A percentile compares a stretch with the other conserved stretches of the same genome.
Conservation (phyloP, 1,140 invertebrate species). For the Fopius arisanus region DNA sequence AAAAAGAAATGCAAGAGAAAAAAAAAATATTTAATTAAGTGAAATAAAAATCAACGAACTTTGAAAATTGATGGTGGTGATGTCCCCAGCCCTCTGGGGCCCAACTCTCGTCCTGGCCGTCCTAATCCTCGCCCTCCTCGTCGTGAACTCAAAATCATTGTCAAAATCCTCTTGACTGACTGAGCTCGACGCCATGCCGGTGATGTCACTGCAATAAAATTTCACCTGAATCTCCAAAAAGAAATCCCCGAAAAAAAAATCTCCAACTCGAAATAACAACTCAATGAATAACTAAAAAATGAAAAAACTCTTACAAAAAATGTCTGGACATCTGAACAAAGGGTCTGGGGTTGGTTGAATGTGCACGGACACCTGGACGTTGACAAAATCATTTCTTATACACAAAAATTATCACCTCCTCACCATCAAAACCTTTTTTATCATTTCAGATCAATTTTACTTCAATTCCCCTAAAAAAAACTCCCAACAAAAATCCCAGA, state of each 20-base stretch:
- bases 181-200: conserved; percentile 72
- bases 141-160: conserved; percentile 68
- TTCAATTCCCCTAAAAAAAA: too few species aligned
- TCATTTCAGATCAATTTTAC: too few species aligned
- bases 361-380: conserved; percentile 2
- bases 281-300: neutral
- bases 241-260: too few species aligned
- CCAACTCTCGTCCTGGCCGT: conserved; percentile 66
- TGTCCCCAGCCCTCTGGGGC: conserved; percentile 57
- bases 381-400: neutral
- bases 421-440: neutral
- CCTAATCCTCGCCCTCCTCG: conserved; percentile 67
- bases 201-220: conserved; percentile 43
- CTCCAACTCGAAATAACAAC: neutral
- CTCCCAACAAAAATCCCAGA: too few species aligned
- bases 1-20: too few species aligned
- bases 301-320: conserved; percentile 50
- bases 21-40: too few species aligned
- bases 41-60: conserved; percentile 40
- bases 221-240: neutral
- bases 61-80: conserved; percentile 48
- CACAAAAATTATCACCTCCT: neutral
- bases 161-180: conserved; percentile 74
- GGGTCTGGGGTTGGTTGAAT: conserved; percentile 36
- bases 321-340: conserved; percentile 56